phyloP scores from a whole-genome alignment of 2,888 invertebrate species.

The Eupithecia abbreviata region DNA sequence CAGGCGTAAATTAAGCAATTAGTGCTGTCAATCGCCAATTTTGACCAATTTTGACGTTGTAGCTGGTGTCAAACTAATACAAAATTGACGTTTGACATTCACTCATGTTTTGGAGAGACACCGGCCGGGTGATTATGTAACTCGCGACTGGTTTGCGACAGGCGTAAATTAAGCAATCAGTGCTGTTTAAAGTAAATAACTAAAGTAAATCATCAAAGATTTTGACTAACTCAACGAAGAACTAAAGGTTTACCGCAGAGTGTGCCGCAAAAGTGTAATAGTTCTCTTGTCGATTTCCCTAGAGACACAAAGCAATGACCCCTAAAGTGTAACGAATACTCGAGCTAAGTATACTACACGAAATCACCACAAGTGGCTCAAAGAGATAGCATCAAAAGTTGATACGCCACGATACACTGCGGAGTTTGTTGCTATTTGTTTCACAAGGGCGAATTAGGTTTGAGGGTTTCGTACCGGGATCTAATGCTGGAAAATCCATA shows the following conservation, averaged over 20 bases:
- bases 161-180: no score
- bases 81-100: no score
- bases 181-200: no score
- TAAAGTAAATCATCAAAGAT: background rate
- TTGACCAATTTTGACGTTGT: no score
- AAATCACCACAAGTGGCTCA: slow-evolving; percentile 18
- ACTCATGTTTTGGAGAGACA: no score
- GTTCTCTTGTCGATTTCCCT: slow-evolving; percentile 12
- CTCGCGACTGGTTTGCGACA: no score
- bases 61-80: no score
- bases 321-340: slow-evolving; percentile 19
- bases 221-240: background rate
- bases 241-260: background rate
- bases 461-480: background rate
- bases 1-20: no score
- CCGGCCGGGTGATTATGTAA: no score
- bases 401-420: slow-evolving; percentile 3
- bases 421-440: slow-evolving; percentile 9
- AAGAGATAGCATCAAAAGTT: slow-evolving; percentile 20
- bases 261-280: background rate
- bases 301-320: slow-evolving; percentile 14
- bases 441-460: background rate
- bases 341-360: slow-evolving; percentile 4
- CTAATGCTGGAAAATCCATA: background rate
- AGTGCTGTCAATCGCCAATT: no score